Evolutionary conservation across 2,888 invertebrate species (phyloP), one percentile per base, ranked within the genome.

Genomic region (Eupeodes luniger): DNA sequence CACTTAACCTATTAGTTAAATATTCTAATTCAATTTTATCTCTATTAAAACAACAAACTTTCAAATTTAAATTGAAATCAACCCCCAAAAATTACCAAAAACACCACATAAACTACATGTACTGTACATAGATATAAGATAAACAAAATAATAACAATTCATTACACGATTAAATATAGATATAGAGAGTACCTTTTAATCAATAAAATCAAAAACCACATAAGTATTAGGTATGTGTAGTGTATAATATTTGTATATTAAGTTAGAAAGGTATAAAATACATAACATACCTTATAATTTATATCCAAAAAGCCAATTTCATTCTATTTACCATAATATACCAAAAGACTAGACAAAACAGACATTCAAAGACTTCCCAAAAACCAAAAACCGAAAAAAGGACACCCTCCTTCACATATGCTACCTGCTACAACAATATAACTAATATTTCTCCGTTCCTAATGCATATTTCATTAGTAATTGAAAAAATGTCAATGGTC

Each of bases 401-500:
- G 53, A 69, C 47, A 64, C 62, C 2, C 27, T 27, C 27, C 27
- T 27, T 27, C 27, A 75, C 75, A 86, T 64, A 70, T 76, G 78
- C 72, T 81, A 51, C 61, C 51, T 6, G n/a, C 5, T 51, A 16
- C n/a, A n/a, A 16, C 0, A 34, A 11, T 34, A 19, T 47, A 57
- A 47, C 44, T 5, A 36, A 19, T 19, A 62, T 82, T 76, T 47
- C 76, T 70, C 77, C 34, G 66, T 80, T 69, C 57, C 69, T 76
- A 77, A 85, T 86, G 74, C 69, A 79, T 82, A 86, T 79, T 82
- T 86, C 61, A 86, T 82, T 64, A 78, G 69, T 75, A 79, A 82
- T 74, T 81, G 77, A 47, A 77, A 78, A 85, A 85, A 78, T 82
- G 82, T 79, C 78, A 86, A 78, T 81, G 81, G 77, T 85, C 85